Percentiles rank a stretch among this genome's conserved stretches.
These are phyloP conservation scores for Sphenopsis melanotis DNA, from an alignment of 2,797 vertebrate species.

Conservation along the genomic window DNA sequence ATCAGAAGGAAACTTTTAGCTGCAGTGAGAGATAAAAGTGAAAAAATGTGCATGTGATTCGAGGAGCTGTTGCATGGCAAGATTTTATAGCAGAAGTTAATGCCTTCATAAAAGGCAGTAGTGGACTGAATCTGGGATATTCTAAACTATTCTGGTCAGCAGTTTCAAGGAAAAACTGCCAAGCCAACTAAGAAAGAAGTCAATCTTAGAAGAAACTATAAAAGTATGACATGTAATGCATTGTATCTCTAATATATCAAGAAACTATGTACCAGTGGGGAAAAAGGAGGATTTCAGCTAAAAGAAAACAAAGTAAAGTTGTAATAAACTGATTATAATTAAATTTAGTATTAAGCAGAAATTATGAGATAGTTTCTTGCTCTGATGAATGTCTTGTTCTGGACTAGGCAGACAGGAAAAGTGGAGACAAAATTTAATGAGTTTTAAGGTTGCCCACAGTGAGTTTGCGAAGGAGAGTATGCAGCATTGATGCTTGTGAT, in stretches of 20 bases:
- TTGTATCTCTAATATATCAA: neutral
- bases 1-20: neutral
- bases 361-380: neutral
- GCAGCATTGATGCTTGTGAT: neutral
- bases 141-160: neutral
- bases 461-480: neutral
- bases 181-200: neutral
- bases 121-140: neutral
- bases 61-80: neutral
- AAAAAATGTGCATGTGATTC: neutral
- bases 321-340: neutral
- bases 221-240: neutral
- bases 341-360: neutral
- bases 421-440: neutral
- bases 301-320: neutral
- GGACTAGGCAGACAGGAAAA: neutral
- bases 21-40: neutral
- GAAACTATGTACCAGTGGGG: neutral
- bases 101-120: neutral
- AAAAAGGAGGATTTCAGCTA: neutral
- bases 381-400: neutral
- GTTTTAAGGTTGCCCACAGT: neutral
- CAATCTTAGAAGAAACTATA: neutral
- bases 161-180: neutral
- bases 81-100: neutral